These are phyloP conservation scores for Andricus grossulariae DNA, from an alignment of 1,140 invertebrate species.

Conservation along the genomic window DNA sequence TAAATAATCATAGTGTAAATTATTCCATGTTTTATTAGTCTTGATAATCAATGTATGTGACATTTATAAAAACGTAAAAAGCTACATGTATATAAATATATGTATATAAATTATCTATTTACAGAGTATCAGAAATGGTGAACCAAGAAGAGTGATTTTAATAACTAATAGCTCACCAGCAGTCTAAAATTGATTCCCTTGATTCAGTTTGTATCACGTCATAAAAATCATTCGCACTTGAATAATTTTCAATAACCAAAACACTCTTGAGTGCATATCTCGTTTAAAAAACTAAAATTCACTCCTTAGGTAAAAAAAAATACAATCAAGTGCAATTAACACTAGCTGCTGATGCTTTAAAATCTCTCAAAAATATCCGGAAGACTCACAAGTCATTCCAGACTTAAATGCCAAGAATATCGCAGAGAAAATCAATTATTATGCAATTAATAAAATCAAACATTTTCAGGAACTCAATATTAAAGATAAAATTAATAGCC, in stretches of 20 bases:
- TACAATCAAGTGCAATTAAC: neutral
- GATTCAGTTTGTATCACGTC: neutral
- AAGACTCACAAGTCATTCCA: neutral
- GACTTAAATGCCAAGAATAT: neutral
- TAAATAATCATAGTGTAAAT: neutral
- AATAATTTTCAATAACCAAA: neutral
- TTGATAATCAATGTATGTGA: neutral
- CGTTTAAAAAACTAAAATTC: neutral
- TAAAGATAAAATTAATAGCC: neutral
- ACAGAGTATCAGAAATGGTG: constrained; percentile 18
- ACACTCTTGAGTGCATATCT: neutral
- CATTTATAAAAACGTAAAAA: constrained; percentile 25
- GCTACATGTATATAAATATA: constrained; percentile 39
- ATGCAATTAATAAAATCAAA: neutral
- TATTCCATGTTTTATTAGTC: neutral
- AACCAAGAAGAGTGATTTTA: neutral
- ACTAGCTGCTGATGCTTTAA: constrained; percentile 1
- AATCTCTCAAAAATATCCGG: neutral
- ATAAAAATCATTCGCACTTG: constrained; percentile 12
- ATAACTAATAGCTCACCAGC: neutral
- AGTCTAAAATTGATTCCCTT: constrained; percentile 2
- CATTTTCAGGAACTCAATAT: neutral
- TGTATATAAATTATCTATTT: constrained; percentile 33
- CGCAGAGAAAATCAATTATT: neutral
- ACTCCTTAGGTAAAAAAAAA: neutral